These are phyloP conservation scores for Drosophila trapezifrons DNA, from an alignment of 1,140 invertebrate species.

Conservation along the genomic window DNA sequence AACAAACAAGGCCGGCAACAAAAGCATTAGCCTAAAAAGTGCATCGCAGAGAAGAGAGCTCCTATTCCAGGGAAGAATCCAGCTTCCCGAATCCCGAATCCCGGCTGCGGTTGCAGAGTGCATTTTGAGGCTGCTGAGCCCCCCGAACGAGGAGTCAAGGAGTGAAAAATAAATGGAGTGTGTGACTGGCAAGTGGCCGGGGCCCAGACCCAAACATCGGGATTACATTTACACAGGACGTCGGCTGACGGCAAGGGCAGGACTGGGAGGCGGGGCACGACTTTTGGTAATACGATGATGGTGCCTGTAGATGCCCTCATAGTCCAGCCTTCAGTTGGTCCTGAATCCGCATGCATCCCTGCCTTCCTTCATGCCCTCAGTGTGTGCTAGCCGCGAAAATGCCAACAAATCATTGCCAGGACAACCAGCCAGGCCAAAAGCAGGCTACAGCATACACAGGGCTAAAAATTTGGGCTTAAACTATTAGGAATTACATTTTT, in stretches of 20 bases:
- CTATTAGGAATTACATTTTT: too few species aligned
- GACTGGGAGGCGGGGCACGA: slow-evolving; percentile 11
- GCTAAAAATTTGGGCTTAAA: slow-evolving; percentile 1
- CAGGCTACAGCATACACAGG: background rate
- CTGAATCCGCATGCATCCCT: background rate
- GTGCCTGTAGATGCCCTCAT: slow-evolving; percentile 32
- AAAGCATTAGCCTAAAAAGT: slow-evolving; percentile 73
- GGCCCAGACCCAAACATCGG: slow-evolving; percentile 45
- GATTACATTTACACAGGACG: slow-evolving; percentile 73
- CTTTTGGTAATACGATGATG: slow-evolving; percentile 78
- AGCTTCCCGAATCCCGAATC: slow-evolving; percentile 11
- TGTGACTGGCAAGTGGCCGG: slow-evolving; percentile 55
- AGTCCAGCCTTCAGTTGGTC: slow-evolving; percentile 5
- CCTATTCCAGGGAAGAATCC: slow-evolving; percentile 9
- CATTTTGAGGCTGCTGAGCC: slow-evolving; percentile 44
- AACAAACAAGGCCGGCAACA: slow-evolving; percentile 47
- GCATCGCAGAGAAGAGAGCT: slow-evolving; percentile 39
- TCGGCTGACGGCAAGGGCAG: background rate
- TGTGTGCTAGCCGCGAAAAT: slow-evolving; percentile 61
- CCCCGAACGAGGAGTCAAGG: slow-evolving; percentile 57
- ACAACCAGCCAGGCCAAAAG: slow-evolving; percentile 46
- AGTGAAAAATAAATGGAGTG: slow-evolving; percentile 82
- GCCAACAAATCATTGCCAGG: slow-evolving; percentile 79
- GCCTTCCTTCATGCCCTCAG: background rate
- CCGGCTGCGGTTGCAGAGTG: slow-evolving; percentile 53